phyloP scores from a whole-genome alignment of 2,113 vertebrate genomes.

The Mormyrus lacerda region DNA sequence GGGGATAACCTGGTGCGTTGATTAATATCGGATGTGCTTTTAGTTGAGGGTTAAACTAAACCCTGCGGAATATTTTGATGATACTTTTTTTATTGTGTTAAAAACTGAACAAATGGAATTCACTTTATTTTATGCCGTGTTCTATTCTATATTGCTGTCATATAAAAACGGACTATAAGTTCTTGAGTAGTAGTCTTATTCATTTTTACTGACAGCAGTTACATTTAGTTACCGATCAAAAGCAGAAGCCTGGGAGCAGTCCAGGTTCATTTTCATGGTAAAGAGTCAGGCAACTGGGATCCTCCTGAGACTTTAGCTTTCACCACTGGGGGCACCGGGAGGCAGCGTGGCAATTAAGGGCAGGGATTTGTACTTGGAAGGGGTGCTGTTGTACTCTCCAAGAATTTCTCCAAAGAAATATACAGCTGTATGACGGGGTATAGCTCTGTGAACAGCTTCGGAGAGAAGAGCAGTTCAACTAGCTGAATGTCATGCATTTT shows the following conservation, averaged over 20 bases:
- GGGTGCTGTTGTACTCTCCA: neutral
- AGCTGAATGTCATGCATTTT: neutral
- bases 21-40: neutral
- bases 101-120: neutral
- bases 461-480: neutral
- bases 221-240: neutral
- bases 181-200: neutral
- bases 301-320: neutral
- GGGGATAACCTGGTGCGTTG: neutral
- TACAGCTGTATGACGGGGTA: neutral
- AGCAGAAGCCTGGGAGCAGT: neutral
- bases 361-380: neutral
- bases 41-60: neutral
- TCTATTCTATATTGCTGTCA: neutral
- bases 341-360: neutral
- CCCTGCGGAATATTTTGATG: neutral
- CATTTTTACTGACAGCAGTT: neutral
- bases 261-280: neutral
- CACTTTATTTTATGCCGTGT: neutral
- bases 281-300: neutral
- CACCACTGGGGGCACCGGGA: neutral
- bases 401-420: neutral
- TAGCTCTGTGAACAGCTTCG: neutral
- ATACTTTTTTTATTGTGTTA: neutral
- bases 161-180: neutral